Evolutionary conservation across 2,113 vertebrate species (phyloP), one percentile per base, ranked within the genome.

Genomic region (Spheniscus mendiculus): DNA sequence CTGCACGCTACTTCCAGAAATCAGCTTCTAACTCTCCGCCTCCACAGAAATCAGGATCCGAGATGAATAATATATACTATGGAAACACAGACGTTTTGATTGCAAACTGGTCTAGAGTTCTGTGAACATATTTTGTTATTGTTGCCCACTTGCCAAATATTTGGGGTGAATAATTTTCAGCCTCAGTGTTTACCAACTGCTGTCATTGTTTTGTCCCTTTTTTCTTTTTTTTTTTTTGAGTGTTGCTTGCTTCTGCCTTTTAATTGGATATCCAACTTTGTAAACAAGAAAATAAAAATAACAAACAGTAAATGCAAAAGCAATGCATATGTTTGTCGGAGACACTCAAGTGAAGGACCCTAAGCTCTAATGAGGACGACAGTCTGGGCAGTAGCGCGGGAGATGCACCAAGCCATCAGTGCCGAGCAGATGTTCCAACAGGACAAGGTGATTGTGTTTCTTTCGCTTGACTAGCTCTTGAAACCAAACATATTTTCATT

Each of bases 101-200:
- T 95, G 49, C 62, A 95, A 77, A 83, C 36, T 65, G 40, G n/a
- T 85, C 74, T 66, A 36, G 55, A 70, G 25, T 52, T 94, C 62
- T 80, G 45, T 85, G 73, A 94, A 44, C 5, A 5, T 47, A 55
- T 77, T 91, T 93, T 93, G 59, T 78, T 91, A 61, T 56, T 79
- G 30, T 86, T 94, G 80, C 59, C 59, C 26, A 45, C n/a, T 70
- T 87, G 71, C 94, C 91, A 96, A 74, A 88, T 96, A 90, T 62
- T 81, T 91, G 50, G 69, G 67, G 61, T 52, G 84, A 93, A 74
- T 56, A 74, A 78, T 91, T 96, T 95, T 93, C 87, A 94, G 66
- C 50, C 65, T 80, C 40, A 9, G 32, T 90, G 55, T 88, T 95
- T 91, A 90, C 79, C 90, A 95, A 93, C 47, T 40, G 36, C 16